phyloP scores from a whole-genome alignment of 2,797 vertebrate species.

The Notamacropus eugenii region DNA sequence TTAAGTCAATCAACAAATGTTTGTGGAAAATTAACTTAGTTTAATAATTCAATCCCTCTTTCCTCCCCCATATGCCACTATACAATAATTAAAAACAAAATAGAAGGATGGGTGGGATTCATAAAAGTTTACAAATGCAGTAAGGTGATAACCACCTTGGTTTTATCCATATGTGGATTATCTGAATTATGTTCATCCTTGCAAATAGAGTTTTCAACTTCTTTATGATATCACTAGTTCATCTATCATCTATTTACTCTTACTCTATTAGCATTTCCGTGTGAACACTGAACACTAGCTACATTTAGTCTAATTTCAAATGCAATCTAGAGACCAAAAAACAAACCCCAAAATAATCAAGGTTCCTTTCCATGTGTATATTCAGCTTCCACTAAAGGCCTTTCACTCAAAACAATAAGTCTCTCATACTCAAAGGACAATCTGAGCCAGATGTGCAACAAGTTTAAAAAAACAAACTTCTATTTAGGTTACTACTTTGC shows the following conservation, averaged over 20 bases:
- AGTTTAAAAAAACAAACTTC: neutral
- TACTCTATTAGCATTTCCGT: neutral
- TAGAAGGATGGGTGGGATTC: no score
- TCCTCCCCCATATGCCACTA: no score
- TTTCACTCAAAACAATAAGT: neutral
- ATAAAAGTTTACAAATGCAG: neutral
- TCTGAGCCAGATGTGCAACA: neutral
- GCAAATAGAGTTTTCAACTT: no score
- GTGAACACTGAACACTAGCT: neutral
- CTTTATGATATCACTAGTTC: neutral
- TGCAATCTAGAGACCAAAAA: neutral
- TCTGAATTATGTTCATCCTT: neutral
- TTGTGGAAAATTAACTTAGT: no score
- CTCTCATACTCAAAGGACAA: neutral
- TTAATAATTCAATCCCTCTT: no score
- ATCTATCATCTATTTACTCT: neutral
- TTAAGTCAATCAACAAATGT: no score
- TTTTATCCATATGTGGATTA: neutral
- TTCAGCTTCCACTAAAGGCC: neutral
- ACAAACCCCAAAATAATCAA: no score
- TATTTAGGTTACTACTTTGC: neutral
- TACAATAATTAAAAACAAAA: no score
- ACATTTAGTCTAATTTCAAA: neutral
- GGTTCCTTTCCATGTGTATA: neutral
- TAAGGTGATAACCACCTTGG: neutral